Evolutionary conservation across 2,797 vertebrate genomes (phyloP).

Genomic region (Microctenopoma stevenorrisi): DNA sequence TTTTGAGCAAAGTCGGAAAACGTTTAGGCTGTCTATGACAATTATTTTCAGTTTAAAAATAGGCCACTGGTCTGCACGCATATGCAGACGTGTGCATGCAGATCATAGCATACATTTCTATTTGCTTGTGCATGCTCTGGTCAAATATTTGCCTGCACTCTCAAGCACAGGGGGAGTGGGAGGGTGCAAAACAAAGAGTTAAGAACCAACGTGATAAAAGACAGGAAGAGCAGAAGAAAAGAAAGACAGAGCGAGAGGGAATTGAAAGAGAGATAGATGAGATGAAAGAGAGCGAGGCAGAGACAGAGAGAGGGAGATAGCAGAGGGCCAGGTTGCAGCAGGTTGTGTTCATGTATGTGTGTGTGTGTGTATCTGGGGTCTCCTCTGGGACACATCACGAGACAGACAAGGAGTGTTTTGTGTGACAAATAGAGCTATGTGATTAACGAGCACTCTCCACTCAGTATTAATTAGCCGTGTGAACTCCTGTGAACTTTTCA

Average conservation of each 20-base stretch:
- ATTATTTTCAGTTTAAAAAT: conserved; percentile 62
- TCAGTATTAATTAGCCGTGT: conserved; percentile 84
- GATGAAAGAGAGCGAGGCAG: conserved; percentile 70
- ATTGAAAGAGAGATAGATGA: conserved; percentile 75
- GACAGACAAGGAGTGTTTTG: conserved; percentile 71
- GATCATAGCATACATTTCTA: neutral
- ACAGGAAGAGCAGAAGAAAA: conserved; percentile 82
- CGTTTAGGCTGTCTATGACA: conserved; percentile 31
- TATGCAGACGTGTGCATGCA: conserved; percentile 15
- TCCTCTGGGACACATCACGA: conserved; percentile 59
- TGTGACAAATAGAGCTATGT: conserved; percentile 75
- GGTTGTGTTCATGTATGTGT: conserved; percentile 54
- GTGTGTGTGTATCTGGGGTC: conserved; percentile 48
- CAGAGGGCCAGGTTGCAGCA: conserved; percentile 69
- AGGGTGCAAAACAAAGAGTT: conserved; percentile 76
- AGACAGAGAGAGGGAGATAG: conserved; percentile 58
- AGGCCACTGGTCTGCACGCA: conserved; percentile 28
- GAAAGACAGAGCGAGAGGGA: conserved; percentile 73
- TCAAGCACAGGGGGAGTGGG: conserved; percentile 66
- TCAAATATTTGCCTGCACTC: conserved; percentile 85
- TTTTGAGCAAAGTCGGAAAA: conserved; percentile 40
- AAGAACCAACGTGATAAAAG: conserved; percentile 82
- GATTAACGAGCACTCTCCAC: conserved; percentile 79
- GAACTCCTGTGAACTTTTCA: conserved; percentile 85
- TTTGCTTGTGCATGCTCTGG: conserved; percentile 47